These are phyloP conservation scores for Oreotragus oreotragus DNA, from an alignment of 2,113 vertebrate species.

Conservation along the genomic window DNA sequence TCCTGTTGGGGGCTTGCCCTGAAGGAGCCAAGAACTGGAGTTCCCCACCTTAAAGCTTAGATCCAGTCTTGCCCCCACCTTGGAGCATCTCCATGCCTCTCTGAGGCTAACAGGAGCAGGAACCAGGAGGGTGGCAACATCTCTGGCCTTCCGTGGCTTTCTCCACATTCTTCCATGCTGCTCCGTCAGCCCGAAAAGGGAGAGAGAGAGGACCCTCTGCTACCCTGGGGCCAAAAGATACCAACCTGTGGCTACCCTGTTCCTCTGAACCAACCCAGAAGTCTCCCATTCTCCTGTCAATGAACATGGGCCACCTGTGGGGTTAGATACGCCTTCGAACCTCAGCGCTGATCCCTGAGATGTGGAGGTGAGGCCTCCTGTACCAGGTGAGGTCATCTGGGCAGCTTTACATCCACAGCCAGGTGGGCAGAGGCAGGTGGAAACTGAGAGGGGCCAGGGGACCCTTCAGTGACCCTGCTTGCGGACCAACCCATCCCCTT, in stretches of 20 bases:
- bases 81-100: neutral
- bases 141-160: too few relatives aligned
- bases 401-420: neutral
- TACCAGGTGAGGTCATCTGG: neutral
- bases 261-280: neutral
- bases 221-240: neutral
- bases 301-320: rapidly evolving
- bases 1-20: neutral
- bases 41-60: neutral
- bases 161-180: rapidly evolving
- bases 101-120: neutral
- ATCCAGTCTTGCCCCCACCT: neutral
- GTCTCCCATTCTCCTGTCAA: neutral
- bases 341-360: neutral
- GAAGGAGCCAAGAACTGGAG: neutral
- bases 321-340: rapidly evolving
- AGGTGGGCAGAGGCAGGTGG: neutral
- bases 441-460: neutral
- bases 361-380: neutral
- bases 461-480: neutral
- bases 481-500: neutral
- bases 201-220: neutral
- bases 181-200: neutral
- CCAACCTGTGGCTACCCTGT: neutral
- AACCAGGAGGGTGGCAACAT: neutral